These are phyloP conservation scores for Aphidius gifuensis DNA, from an alignment of 1,140 invertebrate genomes.

Conservation along the genomic window DNA sequence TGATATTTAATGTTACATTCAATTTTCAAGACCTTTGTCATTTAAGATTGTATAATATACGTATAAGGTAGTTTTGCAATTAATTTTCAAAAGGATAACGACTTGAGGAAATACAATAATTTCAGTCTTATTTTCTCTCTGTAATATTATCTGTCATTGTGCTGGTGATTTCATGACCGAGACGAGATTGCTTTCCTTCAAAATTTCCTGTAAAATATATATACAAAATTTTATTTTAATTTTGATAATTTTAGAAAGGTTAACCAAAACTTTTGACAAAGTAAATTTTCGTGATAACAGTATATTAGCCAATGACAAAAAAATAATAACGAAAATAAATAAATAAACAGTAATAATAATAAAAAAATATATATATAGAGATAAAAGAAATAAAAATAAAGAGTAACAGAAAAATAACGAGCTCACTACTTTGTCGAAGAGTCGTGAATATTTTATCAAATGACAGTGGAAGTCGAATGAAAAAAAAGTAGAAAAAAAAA, in stretches of 20 bases:
- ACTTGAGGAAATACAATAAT: constrained; percentile 45
- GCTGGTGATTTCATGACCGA: not conserved
- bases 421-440: constrained; percentile 1
- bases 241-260: too few relatives aligned
- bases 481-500: too few relatives aligned
- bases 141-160: constrained; percentile 8
- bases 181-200: not conserved
- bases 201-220: too few relatives aligned
- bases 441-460: constrained; percentile 9
- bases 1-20: constrained; percentile 1
- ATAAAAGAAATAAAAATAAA: too few relatives aligned
- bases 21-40: constrained; percentile 37
- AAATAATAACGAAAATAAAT: too few relatives aligned
- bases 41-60: constrained; percentile 40
- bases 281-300: not conserved
- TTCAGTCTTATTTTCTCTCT: constrained; percentile 8
- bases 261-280: too few relatives aligned
- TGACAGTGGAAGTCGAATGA: not conserved
- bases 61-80: constrained; percentile 33
- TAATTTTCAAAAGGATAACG: constrained; percentile 47
- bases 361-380: too few relatives aligned
- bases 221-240: too few relatives aligned
- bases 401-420: too few relatives aligned
- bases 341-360: not conserved
- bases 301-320: not conserved